A percentile compares a stretch with the other conserved stretches of the same genome.
phyloP scores from a whole-genome alignment of 2,113 vertebrate genomes.

The Euleptes europaea region DNA sequence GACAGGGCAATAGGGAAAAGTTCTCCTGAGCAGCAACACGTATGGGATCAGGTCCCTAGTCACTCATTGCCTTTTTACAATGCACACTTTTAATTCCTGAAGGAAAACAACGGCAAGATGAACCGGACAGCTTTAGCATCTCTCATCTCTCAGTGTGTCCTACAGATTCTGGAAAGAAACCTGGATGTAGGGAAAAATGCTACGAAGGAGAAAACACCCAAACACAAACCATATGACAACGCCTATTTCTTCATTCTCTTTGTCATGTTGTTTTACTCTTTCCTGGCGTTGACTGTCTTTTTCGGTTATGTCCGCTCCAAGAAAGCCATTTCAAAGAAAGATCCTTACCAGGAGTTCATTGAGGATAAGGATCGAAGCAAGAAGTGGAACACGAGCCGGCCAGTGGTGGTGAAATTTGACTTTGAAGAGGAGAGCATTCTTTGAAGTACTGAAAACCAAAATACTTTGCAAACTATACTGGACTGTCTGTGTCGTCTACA shows the following conservation, averaged over 20 bases:
- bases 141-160: constrained; percentile 77
- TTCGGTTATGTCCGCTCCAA: constrained; percentile 81
- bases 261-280: constrained; percentile 91
- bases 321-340: constrained; percentile 81
- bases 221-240: constrained; percentile 86
- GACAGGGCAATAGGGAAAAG: constrained; percentile 25
- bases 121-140: constrained; percentile 79
- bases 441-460: constrained; percentile 71
- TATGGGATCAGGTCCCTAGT: background rate
- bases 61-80: constrained; percentile 46
- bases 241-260: constrained; percentile 90
- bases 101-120: constrained; percentile 48
- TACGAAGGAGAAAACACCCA: constrained; percentile 70
- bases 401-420: constrained; percentile 76
- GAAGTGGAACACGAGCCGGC: constrained; percentile 77
- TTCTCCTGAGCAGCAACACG: background rate
- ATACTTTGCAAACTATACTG: constrained; percentile 38
- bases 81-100: constrained; percentile 36
- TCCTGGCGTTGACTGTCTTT: constrained; percentile 86
- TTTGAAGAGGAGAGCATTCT: constrained; percentile 89
- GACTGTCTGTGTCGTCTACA: constrained; percentile 38
- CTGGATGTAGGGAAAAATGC: constrained; percentile 66
- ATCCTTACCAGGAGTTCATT: constrained; percentile 84
- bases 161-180: constrained; percentile 80
- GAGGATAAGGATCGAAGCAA: constrained; percentile 67